A percentile compares a stretch with the other conserved stretches of the same genome.
Evolutionary conservation across 2,888 invertebrate species (phyloP).

Genomic region (Camptogramma bilineatum): DNA sequence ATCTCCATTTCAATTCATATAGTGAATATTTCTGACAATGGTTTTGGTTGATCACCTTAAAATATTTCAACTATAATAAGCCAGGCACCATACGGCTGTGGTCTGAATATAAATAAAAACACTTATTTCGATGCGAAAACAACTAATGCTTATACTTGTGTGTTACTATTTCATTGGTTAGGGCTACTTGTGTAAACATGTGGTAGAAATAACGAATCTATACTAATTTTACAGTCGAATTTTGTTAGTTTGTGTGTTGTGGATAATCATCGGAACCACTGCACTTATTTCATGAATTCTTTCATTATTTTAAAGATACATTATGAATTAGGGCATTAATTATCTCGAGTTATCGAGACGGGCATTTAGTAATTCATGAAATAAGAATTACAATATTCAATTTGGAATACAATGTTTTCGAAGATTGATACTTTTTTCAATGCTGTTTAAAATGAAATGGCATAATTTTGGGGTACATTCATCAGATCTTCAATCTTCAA

Average conservation of each 20-base stretch:
- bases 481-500: too few relatives aligned
- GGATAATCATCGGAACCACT: too few relatives aligned
- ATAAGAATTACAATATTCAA: too few relatives aligned
- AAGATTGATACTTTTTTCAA: too few relatives aligned
- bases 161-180: conserved; percentile 32
- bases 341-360: too few relatives aligned
- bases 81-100: conserved; percentile 65
- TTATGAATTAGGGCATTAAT: too few relatives aligned
- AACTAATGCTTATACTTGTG: conserved; percentile 46
- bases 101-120: conserved; percentile 35
- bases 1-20: neutral
- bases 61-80: conserved; percentile 56
- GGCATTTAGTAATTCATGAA: too few relatives aligned
- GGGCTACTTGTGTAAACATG: conserved; percentile 21
- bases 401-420: too few relatives aligned
- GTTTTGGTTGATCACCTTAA: conserved; percentile 48
- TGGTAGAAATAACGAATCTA: conserved; percentile 20
- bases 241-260: neutral
- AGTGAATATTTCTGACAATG: conserved; percentile 42
- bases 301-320: too few relatives aligned
- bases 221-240: neutral
- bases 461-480: too few relatives aligned
- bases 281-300: too few relatives aligned
- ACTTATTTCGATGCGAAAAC: conserved; percentile 57
- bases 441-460: too few relatives aligned